phyloP scores from a whole-genome alignment of 1,140 invertebrate species.

The Proctacanthus coquilletti region DNA sequence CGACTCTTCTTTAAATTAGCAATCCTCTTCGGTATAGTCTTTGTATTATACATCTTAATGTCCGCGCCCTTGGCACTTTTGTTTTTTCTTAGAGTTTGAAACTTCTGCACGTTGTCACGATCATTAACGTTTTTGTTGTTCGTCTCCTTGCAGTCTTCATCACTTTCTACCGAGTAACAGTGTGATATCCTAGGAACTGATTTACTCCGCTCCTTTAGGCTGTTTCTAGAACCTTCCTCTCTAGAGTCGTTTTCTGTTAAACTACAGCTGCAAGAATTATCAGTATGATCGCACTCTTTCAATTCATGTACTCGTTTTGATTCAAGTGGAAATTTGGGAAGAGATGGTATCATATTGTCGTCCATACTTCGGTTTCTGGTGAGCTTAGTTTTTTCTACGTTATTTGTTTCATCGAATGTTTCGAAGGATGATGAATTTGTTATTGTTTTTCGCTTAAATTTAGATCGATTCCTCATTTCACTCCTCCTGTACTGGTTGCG shows the following conservation, averaged over 20 bases:
- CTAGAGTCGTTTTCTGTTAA: background rate
- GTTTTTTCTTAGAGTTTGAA: constrained; percentile 6
- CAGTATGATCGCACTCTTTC: background rate
- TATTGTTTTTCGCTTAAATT: constrained; percentile 36
- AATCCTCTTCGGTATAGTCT: constrained; percentile 48
- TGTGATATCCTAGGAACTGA: constrained; percentile 24
- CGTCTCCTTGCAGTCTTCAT: no score
- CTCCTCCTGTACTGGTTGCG: constrained; percentile 31
- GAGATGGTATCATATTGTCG: constrained; percentile 14
- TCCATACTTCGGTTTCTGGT: constrained; percentile 19
- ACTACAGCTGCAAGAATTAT: background rate
- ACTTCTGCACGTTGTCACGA: no score
- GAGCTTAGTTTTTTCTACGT: constrained; percentile 3
- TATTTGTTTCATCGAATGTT: constrained; percentile 18
- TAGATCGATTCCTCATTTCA: constrained; percentile 37
- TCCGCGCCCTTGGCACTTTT: constrained; percentile 29
- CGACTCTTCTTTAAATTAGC: constrained; percentile 47
- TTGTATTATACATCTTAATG: constrained; percentile 43
- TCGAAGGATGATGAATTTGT: constrained; percentile 23
- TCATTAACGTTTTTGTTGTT: no score
- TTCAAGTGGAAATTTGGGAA: constrained; percentile 3
- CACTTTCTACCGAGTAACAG: no score
- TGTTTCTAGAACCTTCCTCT: background rate
- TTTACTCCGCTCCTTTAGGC: constrained; percentile 19
- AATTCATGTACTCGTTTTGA: background rate